These are phyloP conservation scores for Malacoctenus gilli DNA, from an alignment of 2,797 vertebrate genomes.

Conservation along the genomic window DNA sequence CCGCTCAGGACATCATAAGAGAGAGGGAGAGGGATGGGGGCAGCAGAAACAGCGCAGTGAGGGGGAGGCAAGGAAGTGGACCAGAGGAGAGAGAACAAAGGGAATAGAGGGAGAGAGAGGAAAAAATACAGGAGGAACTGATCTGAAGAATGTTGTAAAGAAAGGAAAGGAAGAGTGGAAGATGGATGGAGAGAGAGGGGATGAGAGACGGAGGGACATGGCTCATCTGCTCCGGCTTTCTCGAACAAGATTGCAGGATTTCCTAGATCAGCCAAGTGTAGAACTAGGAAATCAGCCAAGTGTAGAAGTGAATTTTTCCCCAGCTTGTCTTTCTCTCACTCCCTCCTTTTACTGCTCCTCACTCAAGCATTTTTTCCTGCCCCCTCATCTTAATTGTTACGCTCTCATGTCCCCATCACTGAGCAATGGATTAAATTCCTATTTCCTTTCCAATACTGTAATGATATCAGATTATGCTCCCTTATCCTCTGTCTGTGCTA, in stretches of 20 bases:
- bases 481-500: slow-evolving; percentile 45
- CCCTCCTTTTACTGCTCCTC: slow-evolving; percentile 32
- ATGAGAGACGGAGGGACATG: slow-evolving; percentile 69
- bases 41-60: slow-evolving; percentile 27
- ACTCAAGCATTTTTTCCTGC: slow-evolving; percentile 28
- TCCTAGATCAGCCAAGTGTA: slow-evolving; percentile 79
- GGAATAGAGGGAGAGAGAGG: slow-evolving; percentile 48
- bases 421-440: slow-evolving; percentile 62
- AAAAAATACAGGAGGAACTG: slow-evolving; percentile 42
- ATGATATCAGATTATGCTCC: slow-evolving; percentile 54
- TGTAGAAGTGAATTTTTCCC: slow-evolving; percentile 79
- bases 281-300: slow-evolving; percentile 78
- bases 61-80: slow-evolving; percentile 26
- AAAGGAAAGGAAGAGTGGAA: slow-evolving; percentile 41
- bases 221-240: slow-evolving; percentile 75
- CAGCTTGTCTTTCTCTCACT: slow-evolving; percentile 53
- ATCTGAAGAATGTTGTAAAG: slow-evolving; percentile 51
- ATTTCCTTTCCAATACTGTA: slow-evolving; percentile 56
- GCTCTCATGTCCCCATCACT: slow-evolving; percentile 40
- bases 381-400: slow-evolving; percentile 39
- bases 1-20: slow-evolving; percentile 53
- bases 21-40: slow-evolving; percentile 20
- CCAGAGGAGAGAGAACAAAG: too few relatives aligned
- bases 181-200: slow-evolving; percentile 54
- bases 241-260: slow-evolving; percentile 76